These are phyloP conservation scores for Epinotia brunnichana DNA, from an alignment of 2,888 invertebrate species.

Conservation along the genomic window DNA sequence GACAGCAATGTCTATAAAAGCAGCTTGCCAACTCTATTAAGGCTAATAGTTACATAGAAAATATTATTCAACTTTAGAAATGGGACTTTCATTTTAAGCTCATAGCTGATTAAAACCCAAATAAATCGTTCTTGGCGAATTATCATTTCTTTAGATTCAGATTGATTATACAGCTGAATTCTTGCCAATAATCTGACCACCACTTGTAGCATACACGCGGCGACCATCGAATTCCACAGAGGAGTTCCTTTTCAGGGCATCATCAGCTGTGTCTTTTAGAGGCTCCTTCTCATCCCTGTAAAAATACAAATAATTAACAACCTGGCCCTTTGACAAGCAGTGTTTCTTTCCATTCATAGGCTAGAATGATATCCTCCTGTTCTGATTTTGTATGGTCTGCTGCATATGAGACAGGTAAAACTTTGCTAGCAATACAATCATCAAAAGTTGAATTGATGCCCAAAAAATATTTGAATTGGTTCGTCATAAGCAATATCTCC, in stretches of 20 bases:
- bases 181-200: constrained; percentile 93
- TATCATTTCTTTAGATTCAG: not conserved
- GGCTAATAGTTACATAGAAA: not conserved
- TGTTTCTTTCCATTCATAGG: not conserved
- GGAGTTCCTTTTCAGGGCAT: constrained; percentile 88
- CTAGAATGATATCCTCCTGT: not conserved
- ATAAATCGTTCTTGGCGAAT: constrained; percentile 26
- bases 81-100: not conserved
- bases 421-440: too few species aligned
- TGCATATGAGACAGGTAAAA: not conserved
- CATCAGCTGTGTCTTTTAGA: constrained; percentile 87
- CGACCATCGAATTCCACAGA: constrained; percentile 93
- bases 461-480: too few species aligned
- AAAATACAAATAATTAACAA: constrained; percentile 17
- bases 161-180: constrained; percentile 91
- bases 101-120: constrained; percentile 3
- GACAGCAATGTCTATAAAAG: not conserved
- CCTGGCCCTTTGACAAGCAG: not conserved
- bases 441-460: too few species aligned
- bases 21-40: not conserved
- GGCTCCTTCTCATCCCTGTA: constrained; percentile 92
- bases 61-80: not conserved
- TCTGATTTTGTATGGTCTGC: not conserved
- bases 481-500: too few species aligned
- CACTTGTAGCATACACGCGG: constrained; percentile 91